A percentile compares a stretch with the other conserved stretches of the same genome.
Conservation (phyloP, 2,113 vertebrate genomes). For the Sminthopsis crassicaudata region DNA sequence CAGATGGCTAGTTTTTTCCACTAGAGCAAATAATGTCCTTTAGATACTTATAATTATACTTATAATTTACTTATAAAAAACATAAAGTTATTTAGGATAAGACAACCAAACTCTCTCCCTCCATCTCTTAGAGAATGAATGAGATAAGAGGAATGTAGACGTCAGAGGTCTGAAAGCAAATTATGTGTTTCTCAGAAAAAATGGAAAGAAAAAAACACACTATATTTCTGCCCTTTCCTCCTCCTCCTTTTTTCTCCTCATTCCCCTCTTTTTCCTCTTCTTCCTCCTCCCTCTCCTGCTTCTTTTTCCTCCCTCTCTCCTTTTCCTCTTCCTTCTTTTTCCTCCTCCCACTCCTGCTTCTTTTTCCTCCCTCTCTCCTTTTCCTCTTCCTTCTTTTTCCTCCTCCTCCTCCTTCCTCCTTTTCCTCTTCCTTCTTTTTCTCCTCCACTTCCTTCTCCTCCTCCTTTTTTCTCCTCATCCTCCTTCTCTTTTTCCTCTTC, state of each 20-base stretch:
- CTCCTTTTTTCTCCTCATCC: too few relatives aligned
- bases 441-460: not conserved
- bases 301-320: not conserved
- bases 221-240: not conserved
- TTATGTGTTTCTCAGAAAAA: not conserved
- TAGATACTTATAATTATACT: not conserved
- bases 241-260: not conserved
- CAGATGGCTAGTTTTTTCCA: not conserved
- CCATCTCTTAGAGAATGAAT: not conserved
- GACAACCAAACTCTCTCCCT: not conserved
- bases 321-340: not conserved
- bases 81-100: constrained; percentile 16
- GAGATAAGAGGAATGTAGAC: not conserved
- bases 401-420: not conserved
- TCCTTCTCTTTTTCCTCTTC: not conserved
- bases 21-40: not conserved
- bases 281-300: not conserved
- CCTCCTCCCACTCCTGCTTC: too few relatives aligned
- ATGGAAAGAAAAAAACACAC: not conserved
- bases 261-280: too few relatives aligned
- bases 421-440: not conserved
- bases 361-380: not conserved
- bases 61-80: too few relatives aligned
- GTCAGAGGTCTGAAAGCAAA: not conserved
- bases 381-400: not conserved